A percentile compares a stretch with the other conserved stretches of the same genome.
Conservation (phyloP, 1,140 invertebrate species). For the Tetramorium alpestre region DNA sequence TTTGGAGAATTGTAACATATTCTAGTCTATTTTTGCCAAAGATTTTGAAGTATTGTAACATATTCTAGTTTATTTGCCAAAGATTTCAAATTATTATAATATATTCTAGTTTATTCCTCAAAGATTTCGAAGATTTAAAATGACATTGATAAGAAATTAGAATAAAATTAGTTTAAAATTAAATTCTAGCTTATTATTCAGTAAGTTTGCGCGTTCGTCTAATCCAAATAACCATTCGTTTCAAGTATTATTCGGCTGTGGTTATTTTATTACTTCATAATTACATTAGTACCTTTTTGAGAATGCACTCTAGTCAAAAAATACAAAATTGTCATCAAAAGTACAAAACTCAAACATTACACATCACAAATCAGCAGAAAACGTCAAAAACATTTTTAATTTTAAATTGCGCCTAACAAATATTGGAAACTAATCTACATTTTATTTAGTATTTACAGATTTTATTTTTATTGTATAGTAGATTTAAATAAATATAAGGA, state of each 20-base stretch:
- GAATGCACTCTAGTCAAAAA: conserved; percentile 7
- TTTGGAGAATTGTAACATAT: too few species aligned
- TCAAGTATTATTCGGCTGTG: conserved; percentile 72
- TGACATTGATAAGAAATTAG: not conserved
- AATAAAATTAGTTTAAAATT: not conserved
- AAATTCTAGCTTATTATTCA: not conserved
- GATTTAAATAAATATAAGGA: not conserved
- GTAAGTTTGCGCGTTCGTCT: not conserved
- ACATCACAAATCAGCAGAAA: not conserved
- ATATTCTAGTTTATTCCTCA: too few species aligned
- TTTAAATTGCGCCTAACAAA: not conserved
- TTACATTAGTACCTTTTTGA: conserved; percentile 43
- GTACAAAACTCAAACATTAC: too few species aligned
- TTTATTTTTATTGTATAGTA: not conserved
- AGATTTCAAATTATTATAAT: too few species aligned
- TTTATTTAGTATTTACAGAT: conserved; percentile 46
- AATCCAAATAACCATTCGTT: not conserved
- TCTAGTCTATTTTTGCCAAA: too few species aligned
- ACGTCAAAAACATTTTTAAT: conserved; percentile 58
- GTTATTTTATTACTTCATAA: conserved; percentile 66
- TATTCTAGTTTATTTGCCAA: too few species aligned
- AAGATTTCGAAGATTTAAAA: not conserved
- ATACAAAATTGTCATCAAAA: not conserved
- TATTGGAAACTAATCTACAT: conserved; percentile 47
- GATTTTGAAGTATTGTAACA: too few species aligned